Evolutionary conservation across 2,797 vertebrate genomes (phyloP).

Genomic region (Tolypeutes matacus): DNA sequence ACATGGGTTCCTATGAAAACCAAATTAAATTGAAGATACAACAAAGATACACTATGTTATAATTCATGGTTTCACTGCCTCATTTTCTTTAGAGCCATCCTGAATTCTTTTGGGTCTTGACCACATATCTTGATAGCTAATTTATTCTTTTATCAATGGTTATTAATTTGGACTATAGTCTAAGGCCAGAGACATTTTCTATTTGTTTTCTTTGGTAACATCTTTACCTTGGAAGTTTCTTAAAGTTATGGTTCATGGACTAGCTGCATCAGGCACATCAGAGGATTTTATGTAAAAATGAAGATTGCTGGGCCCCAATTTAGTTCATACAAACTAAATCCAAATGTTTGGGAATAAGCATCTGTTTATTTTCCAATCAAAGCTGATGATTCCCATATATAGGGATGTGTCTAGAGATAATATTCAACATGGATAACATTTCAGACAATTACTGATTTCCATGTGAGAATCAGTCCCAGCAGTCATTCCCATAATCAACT

Average conservation of each 20-base stretch:
- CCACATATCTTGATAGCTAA: neutral
- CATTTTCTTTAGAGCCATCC: neutral
- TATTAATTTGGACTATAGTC: neutral
- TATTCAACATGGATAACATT: neutral
- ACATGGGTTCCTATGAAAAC: neutral
- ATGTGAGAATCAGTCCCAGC: neutral
- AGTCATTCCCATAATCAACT: neutral
- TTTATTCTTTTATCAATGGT: neutral
- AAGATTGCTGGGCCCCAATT: neutral
- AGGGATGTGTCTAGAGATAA: neutral
- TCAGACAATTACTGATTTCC: neutral
- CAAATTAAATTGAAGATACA: neutral
- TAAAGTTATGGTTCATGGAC: neutral
- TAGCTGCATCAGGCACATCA: neutral
- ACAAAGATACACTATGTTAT: neutral
- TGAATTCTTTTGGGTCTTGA: neutral
- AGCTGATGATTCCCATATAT: neutral
- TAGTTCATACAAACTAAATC: neutral
- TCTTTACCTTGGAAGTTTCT: neutral
- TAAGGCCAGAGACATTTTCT: neutral
- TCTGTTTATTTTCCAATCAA: neutral
- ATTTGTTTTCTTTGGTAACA: conserved; percentile 1
- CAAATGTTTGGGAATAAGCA: neutral
- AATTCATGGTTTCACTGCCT: neutral
- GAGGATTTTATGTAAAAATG: neutral